These are phyloP conservation scores for Hippoglossus stenolepis DNA, from an alignment of 2,113 vertebrate genomes.

Conservation along the genomic window DNA sequence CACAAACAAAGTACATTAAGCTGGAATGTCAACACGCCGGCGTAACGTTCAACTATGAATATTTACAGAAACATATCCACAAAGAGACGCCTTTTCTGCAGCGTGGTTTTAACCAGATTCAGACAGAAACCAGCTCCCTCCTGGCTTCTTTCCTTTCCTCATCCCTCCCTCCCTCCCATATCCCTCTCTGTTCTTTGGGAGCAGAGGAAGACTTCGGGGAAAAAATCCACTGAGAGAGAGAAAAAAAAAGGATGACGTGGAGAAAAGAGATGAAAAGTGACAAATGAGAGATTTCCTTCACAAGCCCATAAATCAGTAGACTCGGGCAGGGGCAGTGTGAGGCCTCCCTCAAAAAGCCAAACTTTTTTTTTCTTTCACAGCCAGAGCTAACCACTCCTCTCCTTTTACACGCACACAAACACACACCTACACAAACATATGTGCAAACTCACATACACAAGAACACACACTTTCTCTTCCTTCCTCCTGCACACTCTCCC, in stretches of 20 bases:
- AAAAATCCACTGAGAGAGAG: conserved; percentile 43
- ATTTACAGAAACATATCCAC: conserved; percentile 51
- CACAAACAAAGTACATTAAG: conserved; percentile 51
- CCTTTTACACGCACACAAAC: conserved; percentile 36
- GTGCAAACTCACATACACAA: conserved; percentile 29
- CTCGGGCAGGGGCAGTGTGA: conserved; percentile 53
- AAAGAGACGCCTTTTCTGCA: conserved; percentile 43
- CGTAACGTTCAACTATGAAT: conserved; percentile 10
- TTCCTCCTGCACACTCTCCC: conserved; percentile 46
- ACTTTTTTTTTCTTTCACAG: conserved; percentile 57
- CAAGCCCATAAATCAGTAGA: conserved; percentile 75
- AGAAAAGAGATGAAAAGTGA: conserved; percentile 76
- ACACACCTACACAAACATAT: conserved; percentile 61
- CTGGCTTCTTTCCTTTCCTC: conserved; percentile 12
- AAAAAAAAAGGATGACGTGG: conserved; percentile 36
- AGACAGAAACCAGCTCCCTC: conserved; percentile 9
- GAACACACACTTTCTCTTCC: conserved; percentile 9
- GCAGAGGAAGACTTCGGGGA: conserved; percentile 39
- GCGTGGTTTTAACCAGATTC: conserved; percentile 41
- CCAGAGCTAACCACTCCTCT: conserved; percentile 59
- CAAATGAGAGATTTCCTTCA: conserved; percentile 83
- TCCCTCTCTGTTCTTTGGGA: conserved; percentile 17
- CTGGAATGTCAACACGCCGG: conserved; percentile 37
- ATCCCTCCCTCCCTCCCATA: conserved; percentile 5
- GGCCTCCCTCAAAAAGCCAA: conserved; percentile 54